A percentile compares a stretch with the other conserved stretches of the same genome.
Evolutionary conservation across 2,113 vertebrate genomes (phyloP).

Genomic region (Nothoprocta perdicaria): DNA sequence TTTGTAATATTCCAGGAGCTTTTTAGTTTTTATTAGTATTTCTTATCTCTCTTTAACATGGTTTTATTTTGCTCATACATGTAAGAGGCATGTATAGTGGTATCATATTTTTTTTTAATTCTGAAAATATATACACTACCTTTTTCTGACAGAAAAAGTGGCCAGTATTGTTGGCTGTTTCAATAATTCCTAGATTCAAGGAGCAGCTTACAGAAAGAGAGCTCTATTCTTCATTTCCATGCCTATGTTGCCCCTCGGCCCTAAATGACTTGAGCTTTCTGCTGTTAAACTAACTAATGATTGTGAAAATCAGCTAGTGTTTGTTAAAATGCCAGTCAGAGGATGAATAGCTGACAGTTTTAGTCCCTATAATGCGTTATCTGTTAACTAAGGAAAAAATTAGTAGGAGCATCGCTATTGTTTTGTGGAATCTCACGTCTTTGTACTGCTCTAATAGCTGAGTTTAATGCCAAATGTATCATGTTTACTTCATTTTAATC

Average conservation of each 20-base stretch:
- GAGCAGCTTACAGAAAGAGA: slow-evolving; percentile 4
- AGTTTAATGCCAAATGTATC: slow-evolving; percentile 56
- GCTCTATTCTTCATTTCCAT: neutral
- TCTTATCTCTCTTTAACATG: slow-evolving; percentile 14
- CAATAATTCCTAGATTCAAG: neutral
- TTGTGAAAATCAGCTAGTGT: slow-evolving; percentile 73
- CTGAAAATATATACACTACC: neutral
- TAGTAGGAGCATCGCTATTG: slow-evolving; percentile 38
- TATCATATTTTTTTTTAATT: neutral
- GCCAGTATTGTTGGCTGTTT: neutral
- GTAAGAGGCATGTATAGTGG: neutral
- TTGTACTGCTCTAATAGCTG: slow-evolving; percentile 38
- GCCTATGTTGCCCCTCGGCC: neutral
- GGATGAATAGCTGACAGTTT: slow-evolving; percentile 62
- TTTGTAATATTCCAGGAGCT: neutral
- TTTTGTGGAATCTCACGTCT: slow-evolving; percentile 17
- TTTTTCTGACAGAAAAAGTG: slow-evolving; percentile 16
- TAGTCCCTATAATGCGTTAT: slow-evolving; percentile 62
- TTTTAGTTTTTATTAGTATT: slow-evolving; percentile 29
- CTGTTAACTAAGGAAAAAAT: slow-evolving; percentile 71
- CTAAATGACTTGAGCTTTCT: slow-evolving; percentile 58
- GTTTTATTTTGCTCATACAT: slow-evolving; percentile 33
- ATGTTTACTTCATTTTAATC: slow-evolving; percentile 51
- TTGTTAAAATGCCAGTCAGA: slow-evolving; percentile 53
- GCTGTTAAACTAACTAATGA: slow-evolving; percentile 62